Conservation (phyloP, 2,888 invertebrate genomes). For the Ormyrus thymus region DNA sequence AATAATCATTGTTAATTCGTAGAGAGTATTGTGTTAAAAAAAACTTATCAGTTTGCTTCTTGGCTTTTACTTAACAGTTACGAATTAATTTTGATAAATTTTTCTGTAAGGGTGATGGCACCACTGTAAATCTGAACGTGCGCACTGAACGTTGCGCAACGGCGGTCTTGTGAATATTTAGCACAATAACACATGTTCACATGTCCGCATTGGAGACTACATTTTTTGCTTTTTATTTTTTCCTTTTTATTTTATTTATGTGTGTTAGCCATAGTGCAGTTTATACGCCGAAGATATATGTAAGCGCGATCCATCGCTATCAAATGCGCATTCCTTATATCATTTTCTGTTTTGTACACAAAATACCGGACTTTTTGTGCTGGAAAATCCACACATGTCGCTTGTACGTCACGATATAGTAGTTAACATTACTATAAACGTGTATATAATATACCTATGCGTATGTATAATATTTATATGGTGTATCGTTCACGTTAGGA, state of each 20-base stretch:
- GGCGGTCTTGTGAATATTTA: constrained; percentile 26
- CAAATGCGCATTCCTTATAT: constrained; percentile 39
- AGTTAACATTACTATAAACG: constrained; percentile 60
- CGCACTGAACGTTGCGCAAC: constrained; percentile 33
- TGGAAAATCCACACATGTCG: constrained; percentile 68
- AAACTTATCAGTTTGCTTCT: too few relatives aligned
- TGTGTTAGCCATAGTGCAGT: constrained; percentile 36
- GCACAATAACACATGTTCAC: constrained; percentile 16
- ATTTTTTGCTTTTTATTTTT: constrained; percentile 51
- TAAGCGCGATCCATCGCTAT: constrained; percentile 43
- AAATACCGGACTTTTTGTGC: constrained; percentile 72
- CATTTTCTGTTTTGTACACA: constrained; percentile 68
- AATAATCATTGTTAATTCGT: too few relatives aligned
- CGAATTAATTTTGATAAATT: constrained; percentile 31
- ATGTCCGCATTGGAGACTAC: constrained; percentile 41
- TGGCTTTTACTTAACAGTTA: constrained; percentile 2
- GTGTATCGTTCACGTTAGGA: constrained; percentile 64
- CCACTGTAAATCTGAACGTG: constrained; percentile 47
- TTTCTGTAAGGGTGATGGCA: constrained; percentile 49
- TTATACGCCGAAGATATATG: constrained; percentile 43
- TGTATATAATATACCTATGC: constrained; percentile 57
- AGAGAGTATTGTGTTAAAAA: too few relatives aligned
- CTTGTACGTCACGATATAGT: constrained; percentile 63
- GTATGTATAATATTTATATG: constrained; percentile 67
- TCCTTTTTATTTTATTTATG: constrained; percentile 30